phyloP scores from a whole-genome alignment of 2,888 invertebrate genomes.

The Scaptomyza polygonia region DNA sequence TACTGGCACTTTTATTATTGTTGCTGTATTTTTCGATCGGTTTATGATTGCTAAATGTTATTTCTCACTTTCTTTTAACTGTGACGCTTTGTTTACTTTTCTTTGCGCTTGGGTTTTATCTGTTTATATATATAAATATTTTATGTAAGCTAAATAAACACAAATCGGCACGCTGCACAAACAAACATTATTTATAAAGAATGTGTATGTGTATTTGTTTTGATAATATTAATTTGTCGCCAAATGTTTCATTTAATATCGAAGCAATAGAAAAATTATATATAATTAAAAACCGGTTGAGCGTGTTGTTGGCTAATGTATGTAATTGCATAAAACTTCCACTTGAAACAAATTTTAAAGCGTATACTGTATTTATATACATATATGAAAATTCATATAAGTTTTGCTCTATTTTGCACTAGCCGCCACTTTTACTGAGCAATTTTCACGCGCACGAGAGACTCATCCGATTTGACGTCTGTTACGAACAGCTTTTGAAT shows the following conservation, averaged over 20 bases:
- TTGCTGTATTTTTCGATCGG: slow-evolving; percentile 5
- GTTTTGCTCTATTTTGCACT: slow-evolving; percentile 18
- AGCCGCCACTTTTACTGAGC: slow-evolving; percentile 1
- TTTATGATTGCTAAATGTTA: slow-evolving; percentile 2
- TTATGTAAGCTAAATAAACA: slow-evolving; percentile 1
- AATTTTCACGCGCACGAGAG: slow-evolving; percentile 26
- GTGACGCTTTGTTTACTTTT: slow-evolving; percentile 24
- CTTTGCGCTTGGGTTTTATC: slow-evolving; percentile 8
- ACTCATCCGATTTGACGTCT: slow-evolving; percentile 32
- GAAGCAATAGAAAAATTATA: slow-evolving; percentile 23
- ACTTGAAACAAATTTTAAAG: slow-evolving; percentile 21
- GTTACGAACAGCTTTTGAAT: slow-evolving; percentile 42
- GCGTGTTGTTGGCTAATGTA: background rate
- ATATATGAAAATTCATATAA: slow-evolving; percentile 4
- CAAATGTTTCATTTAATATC: slow-evolving; percentile 21
- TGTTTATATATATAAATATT: slow-evolving; percentile 13
- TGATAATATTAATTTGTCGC: slow-evolving; percentile 28
- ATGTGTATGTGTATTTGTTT: slow-evolving; percentile 16
- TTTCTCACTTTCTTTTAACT: slow-evolving; percentile 3
- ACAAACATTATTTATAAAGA: slow-evolving; percentile 3
- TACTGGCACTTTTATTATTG: slow-evolving; percentile 12
- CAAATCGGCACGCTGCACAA: background rate
- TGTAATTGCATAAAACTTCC: slow-evolving; percentile 30
- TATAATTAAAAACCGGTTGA: slow-evolving; percentile 40
- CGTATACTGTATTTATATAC: slow-evolving; percentile 18